These are phyloP conservation scores for Puntigrus tetrazona DNA, from an alignment of 2,113 vertebrate species.

Conservation along the genomic window DNA sequence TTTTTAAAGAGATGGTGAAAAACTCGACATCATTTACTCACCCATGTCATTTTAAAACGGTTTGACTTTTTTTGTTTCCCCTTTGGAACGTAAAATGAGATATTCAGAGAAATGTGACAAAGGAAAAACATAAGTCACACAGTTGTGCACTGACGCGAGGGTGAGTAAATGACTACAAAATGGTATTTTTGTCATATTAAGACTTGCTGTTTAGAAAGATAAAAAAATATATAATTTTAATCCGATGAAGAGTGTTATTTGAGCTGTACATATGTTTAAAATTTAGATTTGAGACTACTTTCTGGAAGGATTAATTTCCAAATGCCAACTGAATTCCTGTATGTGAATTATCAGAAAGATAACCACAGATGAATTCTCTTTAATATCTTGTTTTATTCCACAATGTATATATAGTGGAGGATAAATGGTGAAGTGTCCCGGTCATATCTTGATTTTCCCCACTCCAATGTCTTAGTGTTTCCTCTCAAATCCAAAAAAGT, in stretches of 20 bases:
- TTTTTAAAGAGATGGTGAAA: not conserved
- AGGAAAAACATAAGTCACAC: not conserved
- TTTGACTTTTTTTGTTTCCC: not conserved
- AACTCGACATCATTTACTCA: not conserved
- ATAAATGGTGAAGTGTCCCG: not conserved
- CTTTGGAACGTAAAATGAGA: not conserved
- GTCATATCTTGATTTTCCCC: not conserved
- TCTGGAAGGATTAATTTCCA: not conserved
- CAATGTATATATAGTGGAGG: not conserved
- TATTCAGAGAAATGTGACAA: not conserved
- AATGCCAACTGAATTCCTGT: not conserved
- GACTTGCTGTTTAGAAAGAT: too few relatives aligned
- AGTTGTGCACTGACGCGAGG: not conserved
- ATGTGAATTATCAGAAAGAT: not conserved
- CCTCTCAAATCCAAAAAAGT: not conserved
- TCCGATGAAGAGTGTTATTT: not conserved
- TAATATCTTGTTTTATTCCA: not conserved
- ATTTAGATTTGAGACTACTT: not conserved
- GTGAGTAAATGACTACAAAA: not conserved
- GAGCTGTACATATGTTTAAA: not conserved
- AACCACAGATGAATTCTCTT: not conserved
- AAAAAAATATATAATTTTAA: too few relatives aligned
- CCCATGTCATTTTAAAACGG: not conserved
- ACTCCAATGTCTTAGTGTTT: not conserved
- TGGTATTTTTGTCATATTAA: not conserved